Conservation (phyloP, 2,113 vertebrate species). For the Reinhardtius hippoglossoides region DNA sequence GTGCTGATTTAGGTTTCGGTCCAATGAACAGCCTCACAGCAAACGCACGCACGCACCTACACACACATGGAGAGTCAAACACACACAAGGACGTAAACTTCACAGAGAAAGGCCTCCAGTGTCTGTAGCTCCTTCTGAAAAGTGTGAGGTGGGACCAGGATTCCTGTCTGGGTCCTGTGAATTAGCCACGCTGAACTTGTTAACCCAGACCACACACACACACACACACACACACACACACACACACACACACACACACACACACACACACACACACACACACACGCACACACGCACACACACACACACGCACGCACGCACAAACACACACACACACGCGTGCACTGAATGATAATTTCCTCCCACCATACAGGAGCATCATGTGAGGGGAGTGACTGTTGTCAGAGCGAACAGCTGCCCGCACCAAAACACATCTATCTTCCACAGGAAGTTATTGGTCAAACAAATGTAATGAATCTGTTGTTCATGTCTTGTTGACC, state of each 20-base stretch:
- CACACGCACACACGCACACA: constrained; percentile 71
- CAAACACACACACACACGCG: constrained; percentile 34
- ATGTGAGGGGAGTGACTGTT: constrained; percentile 54
- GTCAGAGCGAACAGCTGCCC: constrained; percentile 63
- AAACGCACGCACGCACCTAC: constrained; percentile 27
- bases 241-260: constrained; percentile 42
- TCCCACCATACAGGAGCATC: constrained; percentile 36
- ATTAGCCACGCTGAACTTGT: constrained; percentile 69
- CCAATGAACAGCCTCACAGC: constrained; percentile 28
- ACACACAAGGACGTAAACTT: constrained; percentile 31
- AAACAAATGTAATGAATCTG: constrained; percentile 69
- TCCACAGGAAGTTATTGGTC: constrained; percentile 76
- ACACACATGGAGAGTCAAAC: constrained; percentile 10
- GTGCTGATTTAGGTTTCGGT: constrained; percentile 64
- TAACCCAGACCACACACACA: constrained; percentile 73
- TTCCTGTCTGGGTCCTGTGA: constrained; percentile 67
- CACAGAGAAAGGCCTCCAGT: constrained; percentile 51
- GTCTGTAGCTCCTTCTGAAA: constrained; percentile 59
- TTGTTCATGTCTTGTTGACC: constrained; percentile 68
- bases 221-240: constrained; percentile 50
- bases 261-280: constrained; percentile 62
- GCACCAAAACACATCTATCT: constrained; percentile 70
- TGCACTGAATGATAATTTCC: constrained; percentile 67
- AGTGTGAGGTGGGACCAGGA: constrained; percentile 62
- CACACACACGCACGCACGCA: constrained; percentile 65